These are phyloP conservation scores for Budorcas taxicolor DNA, from an alignment of 2,113 vertebrate species.

Conservation along the genomic window DNA sequence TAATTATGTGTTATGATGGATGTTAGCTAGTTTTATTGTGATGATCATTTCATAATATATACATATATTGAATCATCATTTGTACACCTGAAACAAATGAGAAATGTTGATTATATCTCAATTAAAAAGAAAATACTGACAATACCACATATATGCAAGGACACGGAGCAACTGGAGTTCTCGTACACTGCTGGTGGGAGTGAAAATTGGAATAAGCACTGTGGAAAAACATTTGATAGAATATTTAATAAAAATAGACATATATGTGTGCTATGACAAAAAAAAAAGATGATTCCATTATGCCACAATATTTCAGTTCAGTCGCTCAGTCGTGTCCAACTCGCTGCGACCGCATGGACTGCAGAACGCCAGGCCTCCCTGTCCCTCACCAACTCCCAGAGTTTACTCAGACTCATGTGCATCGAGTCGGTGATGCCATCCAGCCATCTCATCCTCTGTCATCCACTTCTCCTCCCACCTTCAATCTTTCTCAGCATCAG, in stretches of 20 bases:
- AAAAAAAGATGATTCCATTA: neutral
- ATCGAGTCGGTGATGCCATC: neutral
- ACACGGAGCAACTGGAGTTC: neutral
- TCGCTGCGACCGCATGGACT: neutral
- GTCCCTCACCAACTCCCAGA: neutral
- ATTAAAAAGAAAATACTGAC: neutral
- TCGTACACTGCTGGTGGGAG: neutral
- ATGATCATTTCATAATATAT: neutral
- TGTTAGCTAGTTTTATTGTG: neutral
- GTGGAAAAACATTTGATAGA: neutral
- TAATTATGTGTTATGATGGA: neutral
- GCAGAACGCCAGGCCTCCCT: neutral
- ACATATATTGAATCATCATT: neutral
- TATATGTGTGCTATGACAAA: neutral
- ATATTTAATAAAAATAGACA: neutral
- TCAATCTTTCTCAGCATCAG: neutral
- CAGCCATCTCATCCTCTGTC: neutral
- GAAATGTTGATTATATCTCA: neutral
- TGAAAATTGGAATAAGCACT: neutral
- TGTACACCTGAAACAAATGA: neutral
- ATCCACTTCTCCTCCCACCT: neutral
- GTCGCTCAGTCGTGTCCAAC: rapidly evolving
- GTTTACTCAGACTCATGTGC: neutral
- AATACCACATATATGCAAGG: neutral
- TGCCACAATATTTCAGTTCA: neutral